These are phyloP conservation scores for Cyphomyrus discorhynchus DNA, from an alignment of 2,113 vertebrate species.

Conservation along the genomic window DNA sequence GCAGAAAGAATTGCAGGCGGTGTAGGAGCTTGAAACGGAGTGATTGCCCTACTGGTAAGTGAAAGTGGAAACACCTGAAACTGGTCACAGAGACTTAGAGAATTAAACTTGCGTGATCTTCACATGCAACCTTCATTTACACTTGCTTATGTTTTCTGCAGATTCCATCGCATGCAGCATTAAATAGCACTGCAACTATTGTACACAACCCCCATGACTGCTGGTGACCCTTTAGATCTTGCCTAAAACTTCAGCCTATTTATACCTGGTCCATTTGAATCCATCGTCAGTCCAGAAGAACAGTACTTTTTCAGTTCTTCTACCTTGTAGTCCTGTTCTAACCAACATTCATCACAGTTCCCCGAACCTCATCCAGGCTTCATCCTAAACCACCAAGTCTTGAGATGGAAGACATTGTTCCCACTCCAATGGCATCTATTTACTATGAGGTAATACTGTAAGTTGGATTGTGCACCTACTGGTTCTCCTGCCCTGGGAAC, in stretches of 20 bases:
- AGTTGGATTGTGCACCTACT: not conserved
- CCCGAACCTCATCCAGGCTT: not conserved
- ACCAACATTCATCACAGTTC: not conserved
- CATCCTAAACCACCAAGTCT: not conserved
- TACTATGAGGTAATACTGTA: not conserved
- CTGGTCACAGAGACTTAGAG: constrained; percentile 26
- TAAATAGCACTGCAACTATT: not conserved
- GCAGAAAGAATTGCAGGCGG: constrained; percentile 37
- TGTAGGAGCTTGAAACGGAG: not conserved
- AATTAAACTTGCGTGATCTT: constrained; percentile 22
- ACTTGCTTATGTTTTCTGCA: constrained; percentile 20
- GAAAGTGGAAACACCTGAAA: constrained; percentile 35
- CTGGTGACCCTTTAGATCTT: not conserved
- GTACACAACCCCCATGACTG: not conserved
- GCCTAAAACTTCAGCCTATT: not conserved
- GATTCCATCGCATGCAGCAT: not conserved
- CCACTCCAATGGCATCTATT: not conserved
- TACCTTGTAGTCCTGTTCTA: not conserved
- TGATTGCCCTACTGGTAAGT: not conserved
- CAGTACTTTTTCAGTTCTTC: not conserved
- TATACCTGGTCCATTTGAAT: not conserved
- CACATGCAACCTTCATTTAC: constrained; percentile 25
- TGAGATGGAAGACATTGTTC: not conserved
- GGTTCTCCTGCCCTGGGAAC: not conserved
- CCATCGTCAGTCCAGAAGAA: not conserved